Evolutionary conservation across 2,888 invertebrate genomes (phyloP).

Genomic region (Hydroisotoma schaefferi): DNA sequence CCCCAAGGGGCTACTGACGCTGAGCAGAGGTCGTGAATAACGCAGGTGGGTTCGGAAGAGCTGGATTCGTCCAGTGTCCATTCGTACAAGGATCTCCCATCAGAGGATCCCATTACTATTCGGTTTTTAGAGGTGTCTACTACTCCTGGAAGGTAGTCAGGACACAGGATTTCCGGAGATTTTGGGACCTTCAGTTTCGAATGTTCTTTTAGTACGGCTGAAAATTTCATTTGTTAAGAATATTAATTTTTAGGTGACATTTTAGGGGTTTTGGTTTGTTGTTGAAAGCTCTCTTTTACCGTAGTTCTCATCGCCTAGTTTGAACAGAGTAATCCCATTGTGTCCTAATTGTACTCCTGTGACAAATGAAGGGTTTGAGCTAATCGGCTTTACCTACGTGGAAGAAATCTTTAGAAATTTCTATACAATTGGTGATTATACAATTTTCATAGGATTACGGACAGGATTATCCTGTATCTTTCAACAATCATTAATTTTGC

Average conservation of each 20-base stretch:
- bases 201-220: constrained; percentile 29
- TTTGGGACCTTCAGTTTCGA: constrained; percentile 14
- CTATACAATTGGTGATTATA: too few species aligned
- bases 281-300: constrained; percentile 36
- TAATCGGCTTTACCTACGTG: constrained; percentile 38
- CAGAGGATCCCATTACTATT: constrained; percentile 17
- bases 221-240: constrained; percentile 4
- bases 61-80: constrained; percentile 19
- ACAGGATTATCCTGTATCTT: neutral
- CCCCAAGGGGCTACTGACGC: constrained; percentile 3
- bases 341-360: constrained; percentile 31
- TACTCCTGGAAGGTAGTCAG: constrained; percentile 9
- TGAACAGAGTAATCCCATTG: constrained; percentile 36
- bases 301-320: constrained; percentile 43
- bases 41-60: neutral
- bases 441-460: neutral
- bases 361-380: constrained; percentile 23
- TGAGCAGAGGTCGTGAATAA: neutral
- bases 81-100: constrained; percentile 20
- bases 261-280: too few species aligned
- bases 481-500: neutral
- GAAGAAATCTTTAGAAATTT: neutral
- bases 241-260: neutral
- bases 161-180: neutral
- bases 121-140: constrained; percentile 20